These are phyloP conservation scores for Eilema griseolum DNA, from an alignment of 2,888 invertebrate species.

Conservation along the genomic window DNA sequence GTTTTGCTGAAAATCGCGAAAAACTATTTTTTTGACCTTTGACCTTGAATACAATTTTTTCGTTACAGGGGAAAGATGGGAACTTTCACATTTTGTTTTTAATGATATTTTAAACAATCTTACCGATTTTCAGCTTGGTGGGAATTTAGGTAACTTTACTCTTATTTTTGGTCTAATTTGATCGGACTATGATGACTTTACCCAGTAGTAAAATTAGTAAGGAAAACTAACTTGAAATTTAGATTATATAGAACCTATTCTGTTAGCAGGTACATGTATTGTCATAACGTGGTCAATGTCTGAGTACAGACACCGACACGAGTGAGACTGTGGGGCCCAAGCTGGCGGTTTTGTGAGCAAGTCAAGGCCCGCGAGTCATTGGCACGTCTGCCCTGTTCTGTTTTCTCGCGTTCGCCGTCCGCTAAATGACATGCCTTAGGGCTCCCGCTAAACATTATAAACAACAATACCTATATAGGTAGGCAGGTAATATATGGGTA, in stretches of 20 bases:
- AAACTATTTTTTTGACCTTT: too few species aligned
- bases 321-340: conserved; percentile 56
- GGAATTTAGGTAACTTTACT: too few species aligned
- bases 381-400: conserved; percentile 61
- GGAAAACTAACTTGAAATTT: not conserved
- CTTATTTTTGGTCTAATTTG: too few species aligned
- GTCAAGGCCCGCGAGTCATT: conserved; percentile 81
- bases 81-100: too few species aligned
- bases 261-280: conserved; percentile 25
- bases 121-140: too few species aligned
- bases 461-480: conserved; percentile 16
- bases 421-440: conserved; percentile 58
- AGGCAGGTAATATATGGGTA: not conserved
- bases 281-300: conserved; percentile 27
- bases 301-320: conserved; percentile 12
- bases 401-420: conserved; percentile 56
- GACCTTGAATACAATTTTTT: too few species aligned
- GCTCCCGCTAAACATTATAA: conserved; percentile 29
- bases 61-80: too few species aligned
- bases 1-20: too few species aligned
- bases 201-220: not conserved
- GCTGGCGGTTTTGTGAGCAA: conserved; percentile 57
- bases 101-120: too few species aligned
- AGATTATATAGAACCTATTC: not conserved
- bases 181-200: too few species aligned